These are phyloP conservation scores for Rhagonycha lutea DNA, from an alignment of 2,888 invertebrate species.

Conservation along the genomic window DNA sequence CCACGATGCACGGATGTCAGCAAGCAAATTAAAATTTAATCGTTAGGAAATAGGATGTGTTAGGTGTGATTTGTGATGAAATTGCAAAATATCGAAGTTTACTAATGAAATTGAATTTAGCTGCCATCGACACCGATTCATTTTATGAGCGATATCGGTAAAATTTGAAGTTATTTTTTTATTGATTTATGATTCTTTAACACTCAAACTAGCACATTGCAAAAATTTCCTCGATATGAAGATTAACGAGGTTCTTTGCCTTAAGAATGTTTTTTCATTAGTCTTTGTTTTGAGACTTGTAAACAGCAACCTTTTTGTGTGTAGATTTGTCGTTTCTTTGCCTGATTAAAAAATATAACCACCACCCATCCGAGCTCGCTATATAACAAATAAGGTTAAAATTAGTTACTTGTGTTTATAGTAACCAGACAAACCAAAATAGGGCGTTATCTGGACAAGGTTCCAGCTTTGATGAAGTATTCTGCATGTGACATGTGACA, in stretches of 20 bases:
- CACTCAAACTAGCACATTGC: background rate
- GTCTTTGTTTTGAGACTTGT: background rate
- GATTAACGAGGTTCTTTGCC: background rate
- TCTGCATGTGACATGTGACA: conserved; percentile 25
- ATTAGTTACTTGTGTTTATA: background rate
- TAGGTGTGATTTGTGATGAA: conserved; percentile 24
- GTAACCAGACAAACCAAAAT: conserved; percentile 11
- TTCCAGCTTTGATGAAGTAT: conserved; percentile 17
- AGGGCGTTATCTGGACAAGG: conserved; percentile 27
- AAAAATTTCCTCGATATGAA: background rate
- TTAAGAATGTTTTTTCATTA: background rate
- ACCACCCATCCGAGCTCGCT: background rate
- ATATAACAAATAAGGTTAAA: background rate
- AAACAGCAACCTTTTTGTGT: background rate
- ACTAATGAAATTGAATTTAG: conserved; percentile 18
- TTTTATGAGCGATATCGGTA: background rate
- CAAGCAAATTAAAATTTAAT: conserved; percentile 28
- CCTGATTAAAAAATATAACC: background rate
- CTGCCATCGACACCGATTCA: conserved; percentile 4
- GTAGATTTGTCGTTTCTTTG: background rate
- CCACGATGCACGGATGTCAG: conserved; percentile 14
- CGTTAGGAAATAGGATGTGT: conserved; percentile 26
- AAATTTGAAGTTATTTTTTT: background rate
- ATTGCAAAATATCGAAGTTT: conserved; percentile 17
- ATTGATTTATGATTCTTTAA: background rate